Base-by-base conservation (phyloP, 2,888 invertebrate genomes). In the Drosophila recens region DNA sequence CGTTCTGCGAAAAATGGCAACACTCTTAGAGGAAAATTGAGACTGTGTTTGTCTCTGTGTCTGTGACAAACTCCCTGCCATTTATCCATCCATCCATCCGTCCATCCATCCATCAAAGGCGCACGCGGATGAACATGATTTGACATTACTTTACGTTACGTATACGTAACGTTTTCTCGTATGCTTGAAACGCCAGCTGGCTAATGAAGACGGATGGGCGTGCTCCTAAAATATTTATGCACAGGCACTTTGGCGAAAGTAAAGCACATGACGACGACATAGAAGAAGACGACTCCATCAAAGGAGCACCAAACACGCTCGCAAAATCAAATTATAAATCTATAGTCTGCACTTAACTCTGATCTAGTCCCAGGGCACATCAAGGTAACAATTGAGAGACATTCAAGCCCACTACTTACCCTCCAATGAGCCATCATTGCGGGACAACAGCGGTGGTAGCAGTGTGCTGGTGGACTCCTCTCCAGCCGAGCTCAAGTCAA, bases 351-450 rank as follows among this genome's bases (percentile, higher is more conserved):
- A 62, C 45, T 54, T 38, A 62, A 36, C 46, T 33, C 30, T 30
- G n/a, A 11, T 23, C 46, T 52, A 61, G 59, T 61, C 34, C 11
- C 48, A 23, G 34, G 17, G 46, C 38, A 11, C 30, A 46, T 9
- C 5, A 10, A 27, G 46, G 27, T 34, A 51, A 23, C 30, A 54
- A 15, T 43, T 45, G 43, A 23, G 33, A 23, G 17, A 6, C 9
- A 30, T 20, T 15, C 38, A 40, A 10, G 1, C 4, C 5, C 48
- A 8, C 13, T 33, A 84, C 84, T 80, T 87, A 92, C 92, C 92
- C 80, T 92, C 92, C 33, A 92, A 64, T 27, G 90, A 87, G 68
- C 82, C 90, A 66, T 91, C 91, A 66, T 92, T 91, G 59, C 89
- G 87, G 3, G 89, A 88, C 11, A 90, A 66, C 17, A 91, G 72